A percentile compares a stretch with the other conserved stretches of the same genome.
Conservation (phyloP, 2,113 vertebrate genomes). For the Pandion haliaetus region DNA sequence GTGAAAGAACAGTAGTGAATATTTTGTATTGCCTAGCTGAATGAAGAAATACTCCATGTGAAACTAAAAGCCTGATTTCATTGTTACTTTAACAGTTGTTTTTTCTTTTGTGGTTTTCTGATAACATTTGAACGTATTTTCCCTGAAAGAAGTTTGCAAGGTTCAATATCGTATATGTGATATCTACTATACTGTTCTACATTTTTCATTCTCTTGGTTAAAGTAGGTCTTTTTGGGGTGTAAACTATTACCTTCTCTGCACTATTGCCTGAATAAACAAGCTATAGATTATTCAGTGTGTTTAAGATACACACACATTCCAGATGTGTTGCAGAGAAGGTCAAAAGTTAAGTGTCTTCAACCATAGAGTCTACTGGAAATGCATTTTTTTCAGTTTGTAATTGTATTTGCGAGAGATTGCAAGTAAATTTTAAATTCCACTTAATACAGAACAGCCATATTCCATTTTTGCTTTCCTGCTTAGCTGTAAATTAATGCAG, state of each 20-base stretch:
- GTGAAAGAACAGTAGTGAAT: conserved; percentile 9
- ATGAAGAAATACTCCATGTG: background rate
- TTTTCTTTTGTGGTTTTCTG: conserved; percentile 24
- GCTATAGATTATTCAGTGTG: background rate
- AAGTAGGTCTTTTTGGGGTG: background rate
- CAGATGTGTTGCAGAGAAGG: background rate
- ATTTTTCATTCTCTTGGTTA: background rate
- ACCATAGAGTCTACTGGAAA: background rate
- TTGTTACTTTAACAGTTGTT: conserved; percentile 35
- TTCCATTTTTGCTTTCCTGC: background rate
- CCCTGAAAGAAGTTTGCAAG: background rate
- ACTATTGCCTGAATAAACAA: background rate
- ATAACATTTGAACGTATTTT: background rate
- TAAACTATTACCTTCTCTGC: background rate
- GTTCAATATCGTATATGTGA: background rate
- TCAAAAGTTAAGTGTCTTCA: background rate
- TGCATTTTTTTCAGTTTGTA: background rate
- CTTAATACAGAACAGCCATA: background rate
- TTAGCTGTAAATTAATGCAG: background rate
- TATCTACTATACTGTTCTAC: background rate
- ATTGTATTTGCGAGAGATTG: background rate
- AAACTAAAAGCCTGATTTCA: conserved; percentile 43
- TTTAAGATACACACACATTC: background rate
- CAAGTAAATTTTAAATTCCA: background rate
- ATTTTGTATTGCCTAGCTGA: conserved; percentile 14